phyloP scores from a whole-genome alignment of 2,888 invertebrate species.

The Smittia aterrima region DNA sequence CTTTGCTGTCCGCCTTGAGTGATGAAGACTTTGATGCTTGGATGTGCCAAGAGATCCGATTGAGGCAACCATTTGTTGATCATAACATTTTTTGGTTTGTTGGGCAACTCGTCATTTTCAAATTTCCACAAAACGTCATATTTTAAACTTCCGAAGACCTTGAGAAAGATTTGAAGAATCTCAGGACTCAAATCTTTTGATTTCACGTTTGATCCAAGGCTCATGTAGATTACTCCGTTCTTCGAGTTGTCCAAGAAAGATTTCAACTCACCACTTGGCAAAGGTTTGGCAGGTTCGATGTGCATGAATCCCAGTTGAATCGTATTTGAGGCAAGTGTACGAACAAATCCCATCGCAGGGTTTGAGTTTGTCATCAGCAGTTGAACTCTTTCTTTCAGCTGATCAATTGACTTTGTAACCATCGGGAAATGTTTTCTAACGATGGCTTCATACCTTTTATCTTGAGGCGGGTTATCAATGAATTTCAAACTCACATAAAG shows the following conservation, averaged over 20 bases:
- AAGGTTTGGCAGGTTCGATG: conserved; percentile 24
- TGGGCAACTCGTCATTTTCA: conserved; percentile 48
- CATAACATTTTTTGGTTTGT: conserved; percentile 48
- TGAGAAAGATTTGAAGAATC: conserved; percentile 47
- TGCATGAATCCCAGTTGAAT: conserved; percentile 38
- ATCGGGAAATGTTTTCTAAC: conserved; percentile 11
- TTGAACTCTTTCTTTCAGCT: not conserved
- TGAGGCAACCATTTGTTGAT: conserved; percentile 44
- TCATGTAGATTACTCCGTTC: conserved; percentile 35
- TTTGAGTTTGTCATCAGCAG: conserved; percentile 4
- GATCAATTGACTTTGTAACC: not conserved
- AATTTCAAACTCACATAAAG: conserved; percentile 26
- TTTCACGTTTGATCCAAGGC: conserved; percentile 42
- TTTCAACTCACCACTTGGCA: conserved; percentile 19
- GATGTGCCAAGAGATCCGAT: conserved; percentile 38
- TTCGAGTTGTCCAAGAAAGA: too few relatives aligned
- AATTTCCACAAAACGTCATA: conserved; percentile 53
- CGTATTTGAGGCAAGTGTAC: conserved; percentile 7
- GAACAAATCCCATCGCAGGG: not conserved
- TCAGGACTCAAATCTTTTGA: conserved; percentile 47
- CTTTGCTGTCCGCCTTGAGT: conserved; percentile 36
- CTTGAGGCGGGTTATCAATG: not conserved
- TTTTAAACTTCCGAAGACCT: conserved; percentile 49
- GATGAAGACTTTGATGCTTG: conserved; percentile 22
- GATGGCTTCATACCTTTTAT: not conserved